These are phyloP conservation scores for Endotricha flammealis DNA, from an alignment of 2,888 invertebrate genomes.

Conservation along the genomic window DNA sequence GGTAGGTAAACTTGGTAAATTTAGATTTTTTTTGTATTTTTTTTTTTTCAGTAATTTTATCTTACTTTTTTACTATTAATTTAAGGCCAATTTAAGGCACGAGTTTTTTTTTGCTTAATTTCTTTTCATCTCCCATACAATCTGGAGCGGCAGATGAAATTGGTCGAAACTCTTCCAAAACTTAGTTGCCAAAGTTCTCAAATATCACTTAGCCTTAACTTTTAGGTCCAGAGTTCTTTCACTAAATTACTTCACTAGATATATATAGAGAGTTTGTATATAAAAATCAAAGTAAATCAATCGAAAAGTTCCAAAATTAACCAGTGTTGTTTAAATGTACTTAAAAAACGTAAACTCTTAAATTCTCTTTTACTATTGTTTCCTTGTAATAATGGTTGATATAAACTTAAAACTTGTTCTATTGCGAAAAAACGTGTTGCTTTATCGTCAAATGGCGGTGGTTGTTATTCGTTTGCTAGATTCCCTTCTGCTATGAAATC, in stretches of 20 bases:
- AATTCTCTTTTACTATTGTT: slow-evolving; percentile 78
- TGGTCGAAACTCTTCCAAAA: slow-evolving; percentile 70
- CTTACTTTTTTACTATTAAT: slow-evolving; percentile 74
- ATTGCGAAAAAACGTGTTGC: slow-evolving; percentile 80
- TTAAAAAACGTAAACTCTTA: slow-evolving; percentile 72
- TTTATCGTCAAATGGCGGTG: slow-evolving; percentile 78
- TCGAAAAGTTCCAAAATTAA: slow-evolving; percentile 76
- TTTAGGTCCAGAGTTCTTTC: slow-evolving; percentile 66
- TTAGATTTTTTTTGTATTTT: slow-evolving; percentile 58
- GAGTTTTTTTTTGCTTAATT: slow-evolving; percentile 53
- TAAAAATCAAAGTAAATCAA: slow-evolving; percentile 73
- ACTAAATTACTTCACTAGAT: slow-evolving; percentile 72
- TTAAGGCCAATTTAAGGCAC: slow-evolving; percentile 80
- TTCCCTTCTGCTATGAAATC: slow-evolving; percentile 69
- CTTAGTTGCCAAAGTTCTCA: slow-evolving; percentile 65
- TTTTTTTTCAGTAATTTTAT: slow-evolving; percentile 63
- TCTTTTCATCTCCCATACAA: slow-evolving; percentile 61
- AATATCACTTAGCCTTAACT: slow-evolving; percentile 73
- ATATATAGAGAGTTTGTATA: slow-evolving; percentile 74
- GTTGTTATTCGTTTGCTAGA: slow-evolving; percentile 65
- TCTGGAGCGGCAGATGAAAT: slow-evolving; percentile 68
- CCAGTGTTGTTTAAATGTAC: slow-evolving; percentile 78
- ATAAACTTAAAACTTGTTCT: slow-evolving; percentile 80
- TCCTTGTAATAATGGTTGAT: slow-evolving; percentile 78
- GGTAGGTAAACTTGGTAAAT: slow-evolving; percentile 72